Percentiles rank a stretch among this genome's conserved stretches.
Evolutionary conservation across 2,888 invertebrate genomes (phyloP).

Genomic region (Nephrotoma flavescens): DNA sequence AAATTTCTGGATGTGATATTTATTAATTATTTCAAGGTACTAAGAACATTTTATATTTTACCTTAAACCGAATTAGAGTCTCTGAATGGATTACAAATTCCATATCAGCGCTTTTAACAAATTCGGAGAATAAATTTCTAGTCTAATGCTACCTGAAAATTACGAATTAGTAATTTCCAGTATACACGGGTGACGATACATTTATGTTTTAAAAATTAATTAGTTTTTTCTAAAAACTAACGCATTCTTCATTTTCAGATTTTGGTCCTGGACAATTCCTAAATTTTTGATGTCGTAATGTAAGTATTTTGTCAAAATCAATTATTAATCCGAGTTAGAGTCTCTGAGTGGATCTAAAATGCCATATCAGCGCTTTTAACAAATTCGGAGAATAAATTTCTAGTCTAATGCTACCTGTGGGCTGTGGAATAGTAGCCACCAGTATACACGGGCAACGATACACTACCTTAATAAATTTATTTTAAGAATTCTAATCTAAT

Average conservation of each 20-base stretch:
- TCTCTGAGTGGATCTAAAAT: not conserved
- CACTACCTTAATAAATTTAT: not conserved
- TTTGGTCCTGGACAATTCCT: too few species aligned
- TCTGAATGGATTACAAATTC: not conserved
- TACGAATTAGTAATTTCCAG: not conserved
- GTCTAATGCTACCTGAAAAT: not conserved
- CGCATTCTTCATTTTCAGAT: too few species aligned
- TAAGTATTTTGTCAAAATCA: not conserved
- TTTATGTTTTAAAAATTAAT: not conserved
- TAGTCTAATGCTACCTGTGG: conserved; percentile 1
- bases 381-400: not conserved
- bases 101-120: conserved; percentile 4
- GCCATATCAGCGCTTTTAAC: conserved; percentile 4
- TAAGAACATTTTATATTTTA: not conserved
- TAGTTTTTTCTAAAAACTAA: too few species aligned
- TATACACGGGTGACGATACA: not conserved
- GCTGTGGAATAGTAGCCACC: not conserved
- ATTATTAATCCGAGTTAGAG: not conserved
- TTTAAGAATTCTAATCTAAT: too few species aligned
- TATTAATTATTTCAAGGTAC: too few species aligned
- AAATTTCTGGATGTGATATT: too few species aligned
- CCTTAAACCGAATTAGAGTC: not conserved
- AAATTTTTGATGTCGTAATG: not conserved
- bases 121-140: not conserved
- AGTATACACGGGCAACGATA: not conserved